Evolutionary conservation across 2,797 vertebrate genomes (phyloP), one percentile per base, ranked within the genome.

Genomic region (Sparus aurata): DNA sequence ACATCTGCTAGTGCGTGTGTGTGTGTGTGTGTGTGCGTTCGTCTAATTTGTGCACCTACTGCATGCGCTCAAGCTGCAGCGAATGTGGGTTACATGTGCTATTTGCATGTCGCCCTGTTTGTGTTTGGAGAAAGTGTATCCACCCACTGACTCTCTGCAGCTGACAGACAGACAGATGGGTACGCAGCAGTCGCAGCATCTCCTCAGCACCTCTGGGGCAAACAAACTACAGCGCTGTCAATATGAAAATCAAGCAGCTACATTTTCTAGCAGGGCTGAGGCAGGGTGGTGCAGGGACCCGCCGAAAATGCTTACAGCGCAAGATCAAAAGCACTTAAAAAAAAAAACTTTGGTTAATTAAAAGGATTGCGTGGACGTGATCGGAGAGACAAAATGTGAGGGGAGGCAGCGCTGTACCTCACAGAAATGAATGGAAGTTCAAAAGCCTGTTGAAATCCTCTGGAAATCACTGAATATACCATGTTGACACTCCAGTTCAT

Each of bases 291-390:
- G 7, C 43, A 13, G 71, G 38, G 68, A 50, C 46, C 69, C 41
- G 27, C 2, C 27, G 34, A 81, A 89, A 89, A 62, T 47, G 83
- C 77, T 85, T 62, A 73, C 74, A 67, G 65, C 2, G 13, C 70
- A 38, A 67, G 75, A 81, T 86, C 87, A 83, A 76, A 90, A 83
- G 79, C 87, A 77, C 68, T 80, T 78, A 23, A 52, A 60, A 60
- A 54, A 60, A 72, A 83, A 86, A 80, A 77, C 49, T 34, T 70
- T 67, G 52, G 59, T 72, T 88, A 71, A 88, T 89, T 85, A 79
- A 88, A 88, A 72, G 1, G 30, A 79, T 77, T 85, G 75, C 78
- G 17, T 1, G 30, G 66, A 85, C 27, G 68, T 83, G 83, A 87
- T 85, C 72, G 4, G 76, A 76, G 68, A 78, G 67, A 77, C 20